Conservation (phyloP, 2,797 vertebrate species). For the Rhinoraja longicauda region DNA sequence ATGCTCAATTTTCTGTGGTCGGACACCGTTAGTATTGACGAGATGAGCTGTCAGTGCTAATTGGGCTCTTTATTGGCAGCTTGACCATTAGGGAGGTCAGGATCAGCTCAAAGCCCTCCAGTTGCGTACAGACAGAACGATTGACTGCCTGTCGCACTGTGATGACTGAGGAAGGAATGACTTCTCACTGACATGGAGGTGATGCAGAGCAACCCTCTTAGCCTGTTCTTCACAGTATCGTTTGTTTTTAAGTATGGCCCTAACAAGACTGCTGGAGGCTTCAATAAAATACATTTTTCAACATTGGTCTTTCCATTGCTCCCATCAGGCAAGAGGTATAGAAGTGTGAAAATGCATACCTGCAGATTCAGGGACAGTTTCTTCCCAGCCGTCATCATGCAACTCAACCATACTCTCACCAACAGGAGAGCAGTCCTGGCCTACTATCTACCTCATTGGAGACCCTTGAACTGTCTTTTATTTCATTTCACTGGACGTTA, state of each 20-base stretch:
- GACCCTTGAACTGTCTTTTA: too few relatives aligned
- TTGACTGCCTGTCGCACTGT: too few relatives aligned
- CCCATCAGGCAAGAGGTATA: background rate
- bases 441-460: too few relatives aligned
- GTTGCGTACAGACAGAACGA: too few relatives aligned
- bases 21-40: background rate
- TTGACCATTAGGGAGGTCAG: background rate
- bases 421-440: too few relatives aligned
- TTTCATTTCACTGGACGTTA: too few relatives aligned
- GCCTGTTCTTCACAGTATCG: background rate
- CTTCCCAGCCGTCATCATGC: too few relatives aligned
- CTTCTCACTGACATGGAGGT: too few relatives aligned
- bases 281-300: background rate
- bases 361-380: too few relatives aligned
- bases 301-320: background rate
- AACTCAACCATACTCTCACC: too few relatives aligned
- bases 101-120: background rate
- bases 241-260: background rate
- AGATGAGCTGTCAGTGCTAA: background rate
- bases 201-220: background rate
- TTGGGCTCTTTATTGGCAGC: background rate
- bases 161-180: too few relatives aligned
- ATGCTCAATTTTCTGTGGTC: background rate
- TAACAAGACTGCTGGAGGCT: background rate
- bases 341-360: too few relatives aligned